phyloP scores from a whole-genome alignment of 92 coral and sea anemone genomes.

The Epizoanthus rinbou region DNA sequence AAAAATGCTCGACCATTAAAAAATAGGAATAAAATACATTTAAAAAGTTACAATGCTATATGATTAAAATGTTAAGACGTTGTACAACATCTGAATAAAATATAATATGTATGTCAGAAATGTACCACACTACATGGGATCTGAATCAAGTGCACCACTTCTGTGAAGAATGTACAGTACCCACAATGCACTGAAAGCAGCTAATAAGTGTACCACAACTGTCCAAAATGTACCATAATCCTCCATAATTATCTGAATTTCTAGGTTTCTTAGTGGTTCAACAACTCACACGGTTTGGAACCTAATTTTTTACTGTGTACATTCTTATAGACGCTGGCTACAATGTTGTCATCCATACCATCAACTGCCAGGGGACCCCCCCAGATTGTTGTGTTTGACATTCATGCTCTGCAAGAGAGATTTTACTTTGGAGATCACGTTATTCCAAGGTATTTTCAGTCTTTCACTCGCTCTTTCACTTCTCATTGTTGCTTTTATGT shows the following conservation, averaged over 20 bases:
- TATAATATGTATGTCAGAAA: background rate
- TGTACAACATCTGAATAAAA: too few relatives aligned
- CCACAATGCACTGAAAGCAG: too few relatives aligned
- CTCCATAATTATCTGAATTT: too few relatives aligned
- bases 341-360: conserved; percentile 87
- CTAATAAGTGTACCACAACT: background rate
- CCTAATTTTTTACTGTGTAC: background rate
- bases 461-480: background rate
- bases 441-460: conserved; percentile 82
- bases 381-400: conserved; percentile 96
- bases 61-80: too few relatives aligned
- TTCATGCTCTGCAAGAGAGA: conserved; percentile 93
- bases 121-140: background rate
- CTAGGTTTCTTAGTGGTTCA: too few relatives aligned
- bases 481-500: too few relatives aligned
- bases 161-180: background rate
- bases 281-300: too few relatives aligned
- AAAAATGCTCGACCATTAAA: too few relatives aligned
- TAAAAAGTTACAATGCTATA: too few relatives aligned
- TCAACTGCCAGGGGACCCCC: conserved; percentile 97
- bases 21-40: too few relatives aligned
- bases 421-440: conserved; percentile 96
- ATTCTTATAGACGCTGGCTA: conserved; percentile 81
- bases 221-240: background rate
- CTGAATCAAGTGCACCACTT: too few relatives aligned